Evolutionary conservation across 1,140 invertebrate genomes (phyloP), one percentile per base, ranked within the genome.

Genomic region (Drosophila rufa): DNA sequence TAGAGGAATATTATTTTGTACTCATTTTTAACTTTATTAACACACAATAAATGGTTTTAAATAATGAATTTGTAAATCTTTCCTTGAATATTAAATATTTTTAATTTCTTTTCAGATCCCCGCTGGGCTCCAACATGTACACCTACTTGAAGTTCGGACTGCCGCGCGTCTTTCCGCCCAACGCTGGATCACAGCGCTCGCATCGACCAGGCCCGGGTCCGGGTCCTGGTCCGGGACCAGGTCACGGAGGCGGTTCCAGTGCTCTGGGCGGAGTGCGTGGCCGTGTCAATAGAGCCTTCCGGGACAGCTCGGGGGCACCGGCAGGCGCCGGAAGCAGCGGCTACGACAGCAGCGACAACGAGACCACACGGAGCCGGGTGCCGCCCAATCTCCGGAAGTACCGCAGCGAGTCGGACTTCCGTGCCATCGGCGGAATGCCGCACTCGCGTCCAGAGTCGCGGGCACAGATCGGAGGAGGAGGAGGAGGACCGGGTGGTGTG

Each of bases 121-220:
- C 97, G 1, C 93, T 98, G 43, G 97, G 97, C 17, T 96, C 96
- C 11, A 98, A 98, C 87, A 98, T 98, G 94, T 98, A 97, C 92
- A 98, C 97, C 4, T 98, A 98, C 93, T 94, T 98, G 27, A 98
- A 98, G 92, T 98, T 98, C 83, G 98, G 98, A 3, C 93, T 98
- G 48, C 98, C 98, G 0, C 94, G 98, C 40, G 98, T 98, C 0
- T 96, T 98, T 91, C 97, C 97, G 22, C 97, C 97, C 1, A 95
- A 95, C 65, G 95, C 95, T 50, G 94, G 95, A 14, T 95, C 95
- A 9, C 94, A 94, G 79, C 93, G 95, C 36, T 95, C 95, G 27
- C 92, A 93, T 79, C 81, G 85, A 22, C 93, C 93, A 6, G 91
- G 87, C 4, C 87, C 93, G 6, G 94, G 93, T 68, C 75, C 92